Evolutionary conservation across 1,140 invertebrate genomes (phyloP), one percentile per base, ranked within the genome.

Genomic region (Hycleus phaleratus): DNA sequence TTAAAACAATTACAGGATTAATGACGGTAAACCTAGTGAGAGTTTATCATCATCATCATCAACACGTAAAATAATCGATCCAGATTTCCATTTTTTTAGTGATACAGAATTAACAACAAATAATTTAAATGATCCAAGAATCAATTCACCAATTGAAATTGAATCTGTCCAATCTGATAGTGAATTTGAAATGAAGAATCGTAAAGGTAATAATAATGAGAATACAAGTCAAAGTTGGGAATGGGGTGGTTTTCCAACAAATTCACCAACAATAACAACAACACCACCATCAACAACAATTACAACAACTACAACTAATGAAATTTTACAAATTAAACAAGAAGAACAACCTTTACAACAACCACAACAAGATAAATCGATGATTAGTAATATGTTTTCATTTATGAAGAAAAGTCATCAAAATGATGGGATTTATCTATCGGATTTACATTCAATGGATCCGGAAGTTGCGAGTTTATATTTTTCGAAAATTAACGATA

Each of bases 171-270:
- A 94, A 73, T 95, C 93, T 12, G 94, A 98, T 72, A 93, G 93
- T 1, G 94, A 97, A 72, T 87, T 94, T 65, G 94, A 97, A 75
- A 83, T 90, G 59, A 80, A 84, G 4, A 81, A 84, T 55, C 79
- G 85, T 26, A 79, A 83, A 63, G 78, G 61, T 75, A 77, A 10
- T 42, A 39, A 10, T 39, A n/a, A 42, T 42, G 74, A 74, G 64
- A 71, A 67, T 66, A 44, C 43, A 67, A 73, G 81, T 71, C 84
- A 88, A 72, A 90, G 83, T 55, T 99, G 97, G 97, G 85, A 90
- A 63, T 99, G 97, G 97, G 97, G 97, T 26, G 91, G 98, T 72
- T 77, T 98, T 46, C 97, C 96, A 0, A 74, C 79, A 68, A 60
- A 79, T 65, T 61, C 65, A 9, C 68, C 64, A 54, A 62, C 54